Base-by-base conservation (phyloP, 2,888 invertebrate genomes). In the Lingula anatina region DNA sequence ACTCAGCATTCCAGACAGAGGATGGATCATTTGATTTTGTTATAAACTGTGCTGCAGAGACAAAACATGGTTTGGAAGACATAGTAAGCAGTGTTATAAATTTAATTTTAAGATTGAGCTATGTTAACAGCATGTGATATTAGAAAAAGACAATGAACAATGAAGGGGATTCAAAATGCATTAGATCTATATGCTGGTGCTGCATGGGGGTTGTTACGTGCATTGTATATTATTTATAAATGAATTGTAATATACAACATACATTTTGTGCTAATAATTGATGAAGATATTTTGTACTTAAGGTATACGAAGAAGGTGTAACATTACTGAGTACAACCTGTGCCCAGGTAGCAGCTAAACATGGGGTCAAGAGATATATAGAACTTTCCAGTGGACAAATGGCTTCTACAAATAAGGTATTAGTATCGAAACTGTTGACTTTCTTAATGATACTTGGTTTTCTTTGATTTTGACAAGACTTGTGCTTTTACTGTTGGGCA, bases 21-120 rank as follows among this genome's bases (percentile, higher is more conserved):
- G 77, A 62, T 4, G 73, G 74, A 0, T 66, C 74, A 31, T 89
- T 89, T 85, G 86, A 86, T 65, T 84, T 85, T 71, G 89, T 90
- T 42, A 85, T 90, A 53, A 94, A 94, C 79, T 89, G 92, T 74
- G 93, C 93, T 1, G 90, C 89, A 2, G 94, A 94, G 79, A 93
- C 92, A 3, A 87, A 91, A 72, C 84, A 85, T 49, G 89, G 89
- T 18, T 90, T 92, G 80, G 87, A 87, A 12, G 91, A 92, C 73
- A 86, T 89, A 2, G 89, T 77, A 58, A 59, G 70, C 59, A 31
- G n/a, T n/a, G n/a, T n/a, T n/a, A n/a, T n/a, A n/a, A n/a, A n/a
- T n/a, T n/a, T n/a, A n/a, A n/a, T n/a, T n/a, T n/a, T n/a, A n/a
- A n/a, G n/a, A n/a, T n/a, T n/a, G n/a, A n/a, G n/a, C n/a, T n/a